phyloP scores from a whole-genome alignment of 2,797 vertebrate species.

The Parambassis ranga region DNA sequence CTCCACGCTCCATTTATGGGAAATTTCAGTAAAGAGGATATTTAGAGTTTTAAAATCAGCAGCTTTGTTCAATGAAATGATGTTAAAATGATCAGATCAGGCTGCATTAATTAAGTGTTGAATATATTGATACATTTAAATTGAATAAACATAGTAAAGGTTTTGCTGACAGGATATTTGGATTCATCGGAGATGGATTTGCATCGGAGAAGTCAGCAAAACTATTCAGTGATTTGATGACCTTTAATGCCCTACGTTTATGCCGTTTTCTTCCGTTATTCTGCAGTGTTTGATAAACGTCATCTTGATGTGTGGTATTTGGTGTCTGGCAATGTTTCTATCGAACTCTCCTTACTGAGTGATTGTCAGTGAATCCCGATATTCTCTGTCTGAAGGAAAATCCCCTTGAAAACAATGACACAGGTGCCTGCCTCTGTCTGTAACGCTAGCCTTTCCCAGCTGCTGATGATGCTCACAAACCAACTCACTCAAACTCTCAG shows the following conservation, averaged over 20 bases:
- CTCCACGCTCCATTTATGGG: neutral
- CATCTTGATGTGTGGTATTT: slow-evolving; percentile 36
- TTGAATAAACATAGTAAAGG: neutral
- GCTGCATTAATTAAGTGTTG: neutral
- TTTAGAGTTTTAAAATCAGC: neutral
- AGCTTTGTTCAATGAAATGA: neutral
- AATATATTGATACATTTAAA: neutral
- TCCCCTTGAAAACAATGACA: slow-evolving; percentile 45
- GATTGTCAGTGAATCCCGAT: slow-evolving; percentile 52
- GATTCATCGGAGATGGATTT: too few species aligned
- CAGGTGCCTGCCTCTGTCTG: slow-evolving; percentile 39
- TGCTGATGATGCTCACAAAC: slow-evolving; percentile 18
- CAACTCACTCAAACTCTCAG: neutral
- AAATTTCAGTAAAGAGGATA: neutral
- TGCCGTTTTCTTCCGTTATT: neutral
- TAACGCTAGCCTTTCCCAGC: slow-evolving; percentile 40
- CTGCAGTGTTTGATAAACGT: neutral
- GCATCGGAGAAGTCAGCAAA: too few species aligned
- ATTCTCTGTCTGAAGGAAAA: slow-evolving; percentile 57
- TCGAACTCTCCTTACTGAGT: slow-evolving; percentile 55
- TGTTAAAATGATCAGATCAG: too few species aligned
- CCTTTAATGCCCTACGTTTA: neutral
- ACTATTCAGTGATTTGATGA: too few species aligned
- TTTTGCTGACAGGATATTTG: too few species aligned
- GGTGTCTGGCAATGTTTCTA: slow-evolving; percentile 23